These are phyloP conservation scores for Camponotus pennsylvanicus DNA, from an alignment of 1,140 invertebrate species.

Conservation along the genomic window DNA sequence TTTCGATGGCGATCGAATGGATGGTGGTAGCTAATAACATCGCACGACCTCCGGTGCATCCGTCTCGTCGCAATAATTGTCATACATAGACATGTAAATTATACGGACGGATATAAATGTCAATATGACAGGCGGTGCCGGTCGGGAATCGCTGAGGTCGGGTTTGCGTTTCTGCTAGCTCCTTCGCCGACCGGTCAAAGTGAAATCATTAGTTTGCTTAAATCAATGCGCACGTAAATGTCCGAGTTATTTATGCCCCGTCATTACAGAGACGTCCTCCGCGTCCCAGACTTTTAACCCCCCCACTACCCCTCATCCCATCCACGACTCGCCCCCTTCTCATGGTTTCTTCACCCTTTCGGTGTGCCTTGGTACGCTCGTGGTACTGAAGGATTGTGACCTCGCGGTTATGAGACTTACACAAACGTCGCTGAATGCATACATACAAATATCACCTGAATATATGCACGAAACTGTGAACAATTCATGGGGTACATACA, in stretches of 20 bases:
- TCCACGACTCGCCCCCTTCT: constrained; percentile 46
- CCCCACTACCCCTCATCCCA: constrained; percentile 64
- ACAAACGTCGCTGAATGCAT: not conserved
- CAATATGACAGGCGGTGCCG: constrained; percentile 83
- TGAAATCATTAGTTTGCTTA: constrained; percentile 87
- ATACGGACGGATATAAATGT: constrained; percentile 84
- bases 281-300: constrained; percentile 64
- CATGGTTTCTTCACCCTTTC: constrained; percentile 61
- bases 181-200: constrained; percentile 82
- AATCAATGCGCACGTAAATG: constrained; percentile 87
- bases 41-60: constrained; percentile 28
- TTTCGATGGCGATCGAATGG: constrained; percentile 33
- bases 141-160: constrained; percentile 23
- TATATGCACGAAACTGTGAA: not conserved
- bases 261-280: constrained; percentile 85
- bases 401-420: constrained; percentile 30
- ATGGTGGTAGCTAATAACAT: constrained; percentile 68
- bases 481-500: not conserved
- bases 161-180: constrained; percentile 79
- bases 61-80: constrained; percentile 81
- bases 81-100: constrained; percentile 86
- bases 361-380: constrained; percentile 19
- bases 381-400: constrained; percentile 36
- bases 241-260: constrained; percentile 86
- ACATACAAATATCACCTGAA: not conserved